Evolutionary conservation across 2,797 vertebrate genomes (phyloP), one percentile per base, ranked within the genome.

Genomic region (Typhlichthys subterraneus): DNA sequence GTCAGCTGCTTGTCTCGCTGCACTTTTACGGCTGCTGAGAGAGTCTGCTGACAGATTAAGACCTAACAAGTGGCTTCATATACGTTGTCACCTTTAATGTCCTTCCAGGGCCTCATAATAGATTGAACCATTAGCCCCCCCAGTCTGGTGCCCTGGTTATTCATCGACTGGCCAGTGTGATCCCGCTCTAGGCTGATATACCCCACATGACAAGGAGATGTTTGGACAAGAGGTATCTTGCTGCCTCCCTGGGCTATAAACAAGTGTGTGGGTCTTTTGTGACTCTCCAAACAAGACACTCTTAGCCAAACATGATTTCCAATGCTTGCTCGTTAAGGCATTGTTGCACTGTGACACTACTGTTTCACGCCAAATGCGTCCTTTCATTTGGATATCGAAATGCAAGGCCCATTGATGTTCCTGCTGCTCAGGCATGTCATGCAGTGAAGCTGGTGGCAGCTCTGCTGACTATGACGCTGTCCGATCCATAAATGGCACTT

Each of bases 1-100:
- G 81, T 85, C 86, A 86, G 86, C 86, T 75, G 67, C 75, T 79
- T 70, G 76, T 84, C 80, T 83, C 61, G 11, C 72, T 81, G 76
- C 79, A 58, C 73, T 78, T 84, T 87, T 85, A 86, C 74, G 67
- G 78, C 81, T 69, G 72, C 75, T 61, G 55, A 54, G 82, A 82
- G 84, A 79, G 81, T 66, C 63, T 65, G 70, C 57, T 17, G 67
- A 63, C 74, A 84, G 81, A 87, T 83, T 71, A 84, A 82, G 77
- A 77, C 83, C 71, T 82, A 82, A 84, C 85, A 80, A 82, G 84
- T 80, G 72, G 77, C 75, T 80, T 76, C 72, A 75, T 75, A 74
- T 80, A 73, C 59, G 76, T 61, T 79, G 79, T 85, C 83, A 83
- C 70, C 80, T 83, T 77, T 81, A 82, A 83, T 86, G 79, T 82